Evolutionary conservation across 2,113 vertebrate species (phyloP).

Genomic region (Ovis aries): ARS-UI_Ramb_v3.0 NC_056059.1:94871001-94871500

Average conservation of each 20-base stretch:
- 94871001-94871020: not conserved
- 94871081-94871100: not conserved
- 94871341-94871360: not conserved
- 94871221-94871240: not conserved
- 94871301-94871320: not conserved
- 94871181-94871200: not conserved
- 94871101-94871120: not conserved
- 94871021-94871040: not conserved
- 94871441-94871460: not conserved
- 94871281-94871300: not conserved
- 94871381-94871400: not conserved
- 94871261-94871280: not conserved
- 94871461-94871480: not conserved
- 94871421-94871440: not conserved
- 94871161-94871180: not conserved
- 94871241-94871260: not conserved
- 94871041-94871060: not conserved
- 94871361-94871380: not conserved
- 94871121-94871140: rapidly evolving
- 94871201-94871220: not conserved
- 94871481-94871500: not conserved
- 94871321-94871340: not conserved
- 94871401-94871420: not conserved
- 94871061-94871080: not conserved
- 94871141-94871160: not conserved